These are phyloP conservation scores for Heterotilapia buettikoferi DNA, from an alignment of 2,113 vertebrate genomes.

Conservation along the genomic window DNA sequence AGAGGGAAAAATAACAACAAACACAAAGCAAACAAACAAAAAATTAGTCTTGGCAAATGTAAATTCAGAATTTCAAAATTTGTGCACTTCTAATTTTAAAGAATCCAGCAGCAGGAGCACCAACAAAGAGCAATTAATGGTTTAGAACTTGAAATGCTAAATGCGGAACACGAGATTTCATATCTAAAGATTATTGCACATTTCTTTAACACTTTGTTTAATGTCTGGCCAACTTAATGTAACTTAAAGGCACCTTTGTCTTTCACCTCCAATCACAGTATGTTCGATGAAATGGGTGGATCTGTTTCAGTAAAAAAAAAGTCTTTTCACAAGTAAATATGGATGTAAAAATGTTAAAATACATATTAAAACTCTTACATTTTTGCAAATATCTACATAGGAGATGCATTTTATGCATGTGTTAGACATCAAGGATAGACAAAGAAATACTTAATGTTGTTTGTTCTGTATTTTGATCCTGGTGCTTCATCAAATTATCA, in stretches of 20 bases:
- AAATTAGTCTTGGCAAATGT: not conserved
- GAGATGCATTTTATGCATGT: not conserved
- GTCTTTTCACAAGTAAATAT: not conserved
- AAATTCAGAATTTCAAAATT: not conserved
- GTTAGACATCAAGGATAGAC: not conserved
- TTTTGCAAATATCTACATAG: not conserved
- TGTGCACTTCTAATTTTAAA: not conserved
- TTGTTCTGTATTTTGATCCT: not conserved
- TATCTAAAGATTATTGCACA: not conserved
- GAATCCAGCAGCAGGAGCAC: not conserved
- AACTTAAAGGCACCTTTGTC: not conserved
- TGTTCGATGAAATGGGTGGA: not conserved
- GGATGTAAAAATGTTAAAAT: not conserved
- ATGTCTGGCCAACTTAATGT: not conserved
- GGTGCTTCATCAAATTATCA: not conserved
- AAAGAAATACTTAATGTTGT: not conserved
- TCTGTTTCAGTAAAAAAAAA: not conserved
- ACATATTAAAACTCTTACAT: not conserved
- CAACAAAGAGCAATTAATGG: not conserved
- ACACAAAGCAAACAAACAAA: not conserved
- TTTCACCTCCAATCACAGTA: not conserved
- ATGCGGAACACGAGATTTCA: not conserved
- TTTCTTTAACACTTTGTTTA: not conserved
- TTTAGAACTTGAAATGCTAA: not conserved
- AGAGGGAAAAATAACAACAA: not conserved